phyloP scores from a whole-genome alignment of 2,797 vertebrate genomes.

The Hippoglossus hippoglossus region DNA sequence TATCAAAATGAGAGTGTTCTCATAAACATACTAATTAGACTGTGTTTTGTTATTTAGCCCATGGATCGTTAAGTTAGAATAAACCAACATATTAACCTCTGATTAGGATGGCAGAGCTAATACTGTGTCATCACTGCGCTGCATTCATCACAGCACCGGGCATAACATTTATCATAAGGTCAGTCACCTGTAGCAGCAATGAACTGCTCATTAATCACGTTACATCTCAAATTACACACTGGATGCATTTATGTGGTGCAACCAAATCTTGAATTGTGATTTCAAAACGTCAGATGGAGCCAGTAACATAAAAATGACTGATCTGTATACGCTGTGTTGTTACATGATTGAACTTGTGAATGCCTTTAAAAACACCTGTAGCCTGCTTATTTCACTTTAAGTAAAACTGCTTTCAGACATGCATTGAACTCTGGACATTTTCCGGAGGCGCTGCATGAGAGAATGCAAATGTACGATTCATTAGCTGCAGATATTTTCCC shows the following conservation, averaged over 20 bases:
- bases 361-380: slow-evolving; percentile 48
- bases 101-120: slow-evolving; percentile 73
- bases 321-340: background rate
- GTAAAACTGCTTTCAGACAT: too few species aligned
- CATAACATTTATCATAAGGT: slow-evolving; percentile 45
- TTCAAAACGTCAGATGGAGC: slow-evolving; percentile 3
- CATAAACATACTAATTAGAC: slow-evolving; percentile 83
- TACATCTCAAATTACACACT: slow-evolving; percentile 26
- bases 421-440: too few species aligned
- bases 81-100: slow-evolving; percentile 82
- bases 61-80: slow-evolving; percentile 78
- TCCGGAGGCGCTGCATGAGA: too few species aligned
- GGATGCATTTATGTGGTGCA: slow-evolving; percentile 7
- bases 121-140: slow-evolving; percentile 51
- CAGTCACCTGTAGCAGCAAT: slow-evolving; percentile 45
- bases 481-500: too few species aligned
- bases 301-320: background rate
- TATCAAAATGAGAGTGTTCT: slow-evolving; percentile 76
- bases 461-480: too few species aligned
- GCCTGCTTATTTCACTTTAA: slow-evolving; percentile 40
- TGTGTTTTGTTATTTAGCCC: slow-evolving; percentile 77
- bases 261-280: background rate
- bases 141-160: slow-evolving; percentile 64
- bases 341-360: slow-evolving; percentile 28
- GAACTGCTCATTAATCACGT: slow-evolving; percentile 60